A percentile compares a stretch with the other conserved stretches of the same genome.
phyloP scores from a whole-genome alignment of 2,888 invertebrate genomes.

The Volucella bombylans region DNA sequence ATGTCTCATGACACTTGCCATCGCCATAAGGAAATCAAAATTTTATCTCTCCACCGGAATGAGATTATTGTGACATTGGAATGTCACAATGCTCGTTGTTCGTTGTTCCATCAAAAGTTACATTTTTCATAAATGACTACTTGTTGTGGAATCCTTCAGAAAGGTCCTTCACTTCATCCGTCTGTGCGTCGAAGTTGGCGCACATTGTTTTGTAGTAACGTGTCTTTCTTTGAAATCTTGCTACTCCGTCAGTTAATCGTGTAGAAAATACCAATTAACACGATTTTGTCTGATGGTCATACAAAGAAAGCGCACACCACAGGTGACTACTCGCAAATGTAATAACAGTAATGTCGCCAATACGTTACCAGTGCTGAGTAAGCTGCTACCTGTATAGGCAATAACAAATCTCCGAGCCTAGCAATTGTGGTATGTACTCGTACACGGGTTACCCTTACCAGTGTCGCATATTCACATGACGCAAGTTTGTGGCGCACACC shows the following conservation, averaged over 20 bases:
- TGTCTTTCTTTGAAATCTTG: conserved; percentile 1
- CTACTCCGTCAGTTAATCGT: background rate
- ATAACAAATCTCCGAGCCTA: no score
- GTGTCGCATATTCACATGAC: conserved; percentile 27
- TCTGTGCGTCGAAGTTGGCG: background rate
- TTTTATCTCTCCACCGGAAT: no score
- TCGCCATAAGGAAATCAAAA: no score
- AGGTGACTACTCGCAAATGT: conserved; percentile 44
- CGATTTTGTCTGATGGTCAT: conserved; percentile 1
- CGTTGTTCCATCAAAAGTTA: no score
- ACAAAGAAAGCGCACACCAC: conserved; percentile 43
- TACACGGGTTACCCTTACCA: conserved; percentile 18
- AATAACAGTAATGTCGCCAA: conserved; percentile 48
- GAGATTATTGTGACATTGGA: no score
- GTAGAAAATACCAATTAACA: conserved; percentile 38
- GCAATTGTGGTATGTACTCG: conserved; percentile 12
- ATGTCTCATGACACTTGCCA: no score
- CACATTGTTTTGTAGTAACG: conserved; percentile 7
- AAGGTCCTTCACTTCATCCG: conserved; percentile 53
- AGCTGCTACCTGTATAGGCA: no score
- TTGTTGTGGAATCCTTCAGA: conserved; percentile 41
- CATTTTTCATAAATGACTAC: conserved; percentile 15
- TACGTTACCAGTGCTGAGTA: background rate
- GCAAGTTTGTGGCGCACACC: conserved; percentile 38
- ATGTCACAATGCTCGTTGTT: no score